phyloP scores from a whole-genome alignment of 2,797 vertebrate species.

The Sebastes nivosus region DNA sequence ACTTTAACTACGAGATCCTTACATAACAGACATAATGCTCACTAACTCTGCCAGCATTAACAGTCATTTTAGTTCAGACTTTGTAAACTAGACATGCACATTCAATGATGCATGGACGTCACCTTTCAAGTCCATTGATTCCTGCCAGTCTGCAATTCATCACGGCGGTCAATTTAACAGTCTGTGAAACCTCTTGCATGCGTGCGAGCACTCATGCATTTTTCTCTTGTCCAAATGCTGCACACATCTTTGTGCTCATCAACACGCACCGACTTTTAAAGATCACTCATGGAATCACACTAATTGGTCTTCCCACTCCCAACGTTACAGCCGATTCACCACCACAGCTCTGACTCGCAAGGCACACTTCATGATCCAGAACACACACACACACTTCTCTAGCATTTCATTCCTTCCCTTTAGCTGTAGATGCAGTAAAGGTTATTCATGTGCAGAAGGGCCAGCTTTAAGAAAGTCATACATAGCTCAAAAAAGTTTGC shows the following conservation, averaged over 20 bases:
- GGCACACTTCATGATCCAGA: not conserved
- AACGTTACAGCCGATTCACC: not conserved
- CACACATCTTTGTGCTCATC: not conserved
- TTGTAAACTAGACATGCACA: not conserved
- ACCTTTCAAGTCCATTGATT: not conserved
- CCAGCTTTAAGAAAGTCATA: not conserved
- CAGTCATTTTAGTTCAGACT: constrained; percentile 14
- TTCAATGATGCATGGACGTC: not conserved
- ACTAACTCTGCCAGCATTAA: constrained; percentile 38
- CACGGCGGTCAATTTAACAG: not conserved
- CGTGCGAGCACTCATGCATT: not conserved
- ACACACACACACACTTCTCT: not conserved
- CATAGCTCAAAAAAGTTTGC: not conserved
- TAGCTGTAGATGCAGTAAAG: not conserved
- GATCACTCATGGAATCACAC: constrained; percentile 12
- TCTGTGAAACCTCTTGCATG: not conserved
- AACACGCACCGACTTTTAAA: constrained; percentile 2
- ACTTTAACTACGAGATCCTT: constrained; percentile 65
- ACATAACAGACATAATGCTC: constrained; percentile 65
- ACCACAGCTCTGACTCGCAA: not conserved
- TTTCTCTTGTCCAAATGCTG: not conserved
- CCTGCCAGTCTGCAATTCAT: not conserved
- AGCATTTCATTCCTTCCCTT: not conserved
- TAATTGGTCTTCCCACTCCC: constrained; percentile 1
- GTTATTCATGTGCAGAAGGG: not conserved